Evolutionary conservation across 2,113 vertebrate genomes (phyloP), one percentile per base, ranked within the genome.

Genomic region (Trichomycterus rosablanca): DNA sequence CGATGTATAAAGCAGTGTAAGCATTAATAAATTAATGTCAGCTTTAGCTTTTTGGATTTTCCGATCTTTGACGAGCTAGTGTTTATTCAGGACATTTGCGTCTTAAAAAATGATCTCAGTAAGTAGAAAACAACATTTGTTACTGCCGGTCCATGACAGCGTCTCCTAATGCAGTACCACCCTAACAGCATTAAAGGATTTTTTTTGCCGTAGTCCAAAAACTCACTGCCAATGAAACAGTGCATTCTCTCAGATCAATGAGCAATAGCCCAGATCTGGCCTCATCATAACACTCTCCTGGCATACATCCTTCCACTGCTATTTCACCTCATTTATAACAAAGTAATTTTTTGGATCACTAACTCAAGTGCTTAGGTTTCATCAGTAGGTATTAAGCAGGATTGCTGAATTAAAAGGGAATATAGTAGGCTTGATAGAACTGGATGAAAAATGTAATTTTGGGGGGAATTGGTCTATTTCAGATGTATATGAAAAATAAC

Each of bases 301-400:
- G 74, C 74, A 74, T 63, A 79, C 28, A 53, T 80, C 60, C 68
- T 76, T 78, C 74, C 23, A 37, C 62, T 32, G 61, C 72, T 39
- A 63, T 67, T 64, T 64, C 52, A 72, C 76, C 75, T 78, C 77
- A 79, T 76, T 75, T 74, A 73, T 71, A 74, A 70, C 71, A 74
- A 79, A 76, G 70, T 71, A 64, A 83, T 76, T 72, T 70, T 74
- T 76, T 77, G 68, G 64, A 79, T 67, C 76, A 70, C 75, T 76
- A 79, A 82, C 74, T 75, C 69, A 16, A 58, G 72, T 62, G 59
- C 50, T 67, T 64, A 55, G 51, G 57, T 63, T 70, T 77, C 57
- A 52, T 75, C 63, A 76, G 55, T 67, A 64, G 62, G 53, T 59
- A 74, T 66, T 59, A 65, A 74, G 68, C 22, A 71, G 52, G 51